Percentiles rank a stretch among this genome's conserved stretches.
Conservation (phyloP, 2,113 vertebrate genomes). For the Galeopterus variegatus region DNA sequence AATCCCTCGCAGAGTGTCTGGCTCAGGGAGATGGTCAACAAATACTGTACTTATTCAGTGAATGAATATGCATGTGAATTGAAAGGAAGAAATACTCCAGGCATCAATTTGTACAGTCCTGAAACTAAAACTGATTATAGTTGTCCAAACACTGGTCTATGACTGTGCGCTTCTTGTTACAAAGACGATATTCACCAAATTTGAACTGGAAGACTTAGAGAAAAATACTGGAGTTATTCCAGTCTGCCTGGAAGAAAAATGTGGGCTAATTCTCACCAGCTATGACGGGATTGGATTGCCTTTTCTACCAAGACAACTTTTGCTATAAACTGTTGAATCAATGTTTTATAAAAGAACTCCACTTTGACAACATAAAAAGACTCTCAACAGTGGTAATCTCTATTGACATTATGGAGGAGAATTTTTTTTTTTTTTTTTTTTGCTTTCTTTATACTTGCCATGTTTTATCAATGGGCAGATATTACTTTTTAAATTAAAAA, state of each 20-base stretch:
- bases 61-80: not conserved
- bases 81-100: not conserved
- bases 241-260: not conserved
- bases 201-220: not conserved
- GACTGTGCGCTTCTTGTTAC: not conserved
- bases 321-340: not conserved
- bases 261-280: not conserved
- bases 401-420: not conserved
- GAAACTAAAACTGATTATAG: not conserved
- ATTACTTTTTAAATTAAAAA: not conserved
- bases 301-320: not conserved
- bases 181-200: not conserved
- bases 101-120: not conserved
- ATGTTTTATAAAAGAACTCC: not conserved
- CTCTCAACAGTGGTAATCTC: not conserved
- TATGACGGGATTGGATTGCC: not conserved
- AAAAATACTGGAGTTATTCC: not conserved
- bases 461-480: not conserved
- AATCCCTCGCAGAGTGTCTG: rapidly evolving
- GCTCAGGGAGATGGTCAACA: not conserved
- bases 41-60: not conserved
- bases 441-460: not conserved
- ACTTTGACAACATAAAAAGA: not conserved
- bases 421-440: not conserved
- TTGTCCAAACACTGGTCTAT: not conserved